phyloP scores from a whole-genome alignment of 2,797 vertebrate genomes.

The Schizothorax lantsangensis region DNA sequence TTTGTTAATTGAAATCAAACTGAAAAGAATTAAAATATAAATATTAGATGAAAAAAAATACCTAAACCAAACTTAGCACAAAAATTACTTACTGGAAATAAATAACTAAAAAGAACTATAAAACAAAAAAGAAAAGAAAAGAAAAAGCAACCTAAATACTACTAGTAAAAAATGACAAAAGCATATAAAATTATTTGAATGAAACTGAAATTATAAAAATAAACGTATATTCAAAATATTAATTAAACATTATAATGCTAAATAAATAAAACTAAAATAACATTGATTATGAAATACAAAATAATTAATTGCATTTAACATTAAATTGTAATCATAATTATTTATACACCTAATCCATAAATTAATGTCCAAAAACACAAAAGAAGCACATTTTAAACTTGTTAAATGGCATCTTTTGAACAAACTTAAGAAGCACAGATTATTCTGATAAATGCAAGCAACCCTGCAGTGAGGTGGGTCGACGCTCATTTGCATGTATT shows the following conservation, averaged over 20 bases:
- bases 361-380: neutral
- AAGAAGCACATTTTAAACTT: neutral
- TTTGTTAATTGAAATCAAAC: no score
- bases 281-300: neutral
- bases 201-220: neutral
- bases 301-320: neutral
- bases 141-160: neutral
- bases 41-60: neutral
- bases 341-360: neutral
- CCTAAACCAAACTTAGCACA: neutral
- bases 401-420: neutral
- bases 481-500: neutral
- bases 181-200: neutral
- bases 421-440: neutral
- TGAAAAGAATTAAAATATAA: neutral
- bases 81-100: neutral
- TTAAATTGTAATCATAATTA: neutral
- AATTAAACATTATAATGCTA: neutral
- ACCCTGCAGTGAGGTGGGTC: neutral
- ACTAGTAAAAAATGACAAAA: neutral
- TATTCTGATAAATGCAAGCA: slow-evolving; percentile 5
- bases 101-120: neutral
- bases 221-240: neutral
- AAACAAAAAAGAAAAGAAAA: neutral
- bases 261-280: neutral